Evolutionary conservation across 2,113 vertebrate genomes (phyloP).

Genomic region (Anas platyrhynchos): DNA sequence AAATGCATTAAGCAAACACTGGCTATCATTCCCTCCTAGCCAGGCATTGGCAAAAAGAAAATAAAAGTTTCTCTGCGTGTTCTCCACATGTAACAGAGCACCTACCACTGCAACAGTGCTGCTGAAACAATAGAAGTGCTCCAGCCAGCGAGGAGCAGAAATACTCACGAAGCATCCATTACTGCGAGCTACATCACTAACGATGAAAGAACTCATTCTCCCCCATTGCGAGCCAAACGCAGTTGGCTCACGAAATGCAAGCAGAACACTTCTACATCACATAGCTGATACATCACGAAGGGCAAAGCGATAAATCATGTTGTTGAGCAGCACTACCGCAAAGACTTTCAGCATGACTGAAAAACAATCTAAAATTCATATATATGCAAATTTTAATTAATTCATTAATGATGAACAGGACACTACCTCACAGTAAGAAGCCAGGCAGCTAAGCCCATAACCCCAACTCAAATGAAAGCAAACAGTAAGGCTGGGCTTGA

Average conservation of each 20-base stretch:
- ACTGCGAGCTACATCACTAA: background rate
- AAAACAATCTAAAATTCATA: background rate
- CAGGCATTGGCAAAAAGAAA: background rate
- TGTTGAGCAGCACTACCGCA: background rate
- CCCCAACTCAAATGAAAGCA: background rate
- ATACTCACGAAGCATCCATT: background rate
- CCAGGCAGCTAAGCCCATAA: background rate
- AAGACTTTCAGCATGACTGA: background rate
- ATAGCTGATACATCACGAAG: background rate
- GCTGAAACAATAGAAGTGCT: background rate
- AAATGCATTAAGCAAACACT: background rate
- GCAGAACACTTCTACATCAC: background rate
- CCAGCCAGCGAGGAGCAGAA: background rate
- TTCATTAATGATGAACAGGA: background rate
- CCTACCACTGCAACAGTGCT: background rate
- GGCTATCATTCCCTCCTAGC: background rate
- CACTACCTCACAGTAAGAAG: background rate
- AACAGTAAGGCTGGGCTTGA: background rate
- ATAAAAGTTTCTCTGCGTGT: background rate
- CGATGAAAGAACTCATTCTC: background rate
- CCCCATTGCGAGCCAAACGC: background rate
- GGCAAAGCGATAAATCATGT: background rate
- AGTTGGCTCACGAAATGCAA: background rate
- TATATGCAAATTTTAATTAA: rapidly evolving
- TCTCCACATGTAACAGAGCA: background rate